Conservation (phyloP, 2,797 vertebrate genomes). For the Coranthus polyacanthus region DNA sequence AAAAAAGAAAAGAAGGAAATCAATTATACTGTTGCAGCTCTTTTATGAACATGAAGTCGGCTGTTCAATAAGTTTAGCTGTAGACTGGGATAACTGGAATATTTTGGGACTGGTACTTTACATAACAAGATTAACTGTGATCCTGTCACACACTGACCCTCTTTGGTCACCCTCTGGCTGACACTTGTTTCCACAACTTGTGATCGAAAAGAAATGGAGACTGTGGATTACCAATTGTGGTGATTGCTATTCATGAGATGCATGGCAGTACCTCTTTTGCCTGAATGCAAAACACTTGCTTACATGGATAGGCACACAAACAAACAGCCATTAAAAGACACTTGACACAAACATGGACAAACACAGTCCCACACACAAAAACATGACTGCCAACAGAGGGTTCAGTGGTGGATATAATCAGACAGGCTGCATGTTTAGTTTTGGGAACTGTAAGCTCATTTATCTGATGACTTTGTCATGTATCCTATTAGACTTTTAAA, state of each 20-base stretch:
- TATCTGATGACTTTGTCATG: too few species aligned
- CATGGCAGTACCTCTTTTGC: background rate
- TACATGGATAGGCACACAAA: background rate
- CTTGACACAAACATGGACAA: background rate
- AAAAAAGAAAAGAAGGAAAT: background rate
- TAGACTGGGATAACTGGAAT: too few species aligned
- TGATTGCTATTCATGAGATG: too few species aligned
- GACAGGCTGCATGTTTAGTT: background rate
- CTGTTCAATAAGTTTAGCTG: too few species aligned
- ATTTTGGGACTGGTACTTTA: too few species aligned
- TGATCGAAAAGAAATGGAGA: too few species aligned
- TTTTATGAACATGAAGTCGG: too few species aligned
- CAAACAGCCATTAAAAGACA: background rate
- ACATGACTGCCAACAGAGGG: background rate
- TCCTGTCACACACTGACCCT: too few species aligned
- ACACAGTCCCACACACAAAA: background rate
- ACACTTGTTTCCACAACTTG: too few species aligned
- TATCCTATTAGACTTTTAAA: background rate
- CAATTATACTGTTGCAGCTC: background rate
- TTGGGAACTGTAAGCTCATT: background rate
- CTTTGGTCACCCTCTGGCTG: too few species aligned
- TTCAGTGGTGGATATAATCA: background rate
- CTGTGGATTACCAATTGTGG: too few species aligned
- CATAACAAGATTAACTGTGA: too few species aligned
- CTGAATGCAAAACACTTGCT: background rate